Conservation (phyloP, 1,140 invertebrate genomes). For the Nymphalis io region DNA sequence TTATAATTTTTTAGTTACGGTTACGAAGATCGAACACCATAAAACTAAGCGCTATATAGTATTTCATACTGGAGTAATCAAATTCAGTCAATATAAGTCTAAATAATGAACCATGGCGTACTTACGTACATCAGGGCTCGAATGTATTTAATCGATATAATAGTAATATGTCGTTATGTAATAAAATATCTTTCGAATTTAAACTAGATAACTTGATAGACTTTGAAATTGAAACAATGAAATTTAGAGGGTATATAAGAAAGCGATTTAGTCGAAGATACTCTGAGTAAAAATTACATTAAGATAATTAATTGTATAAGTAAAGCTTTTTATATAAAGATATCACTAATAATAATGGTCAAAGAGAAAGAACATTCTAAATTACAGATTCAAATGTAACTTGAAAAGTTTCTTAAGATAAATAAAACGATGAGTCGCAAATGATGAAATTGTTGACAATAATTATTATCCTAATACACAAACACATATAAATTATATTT, state of each 20-base stretch:
- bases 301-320: constrained; percentile 38
- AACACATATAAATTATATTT: constrained; percentile 72
- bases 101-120: constrained; percentile 50
- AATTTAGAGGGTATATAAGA: constrained; percentile 44
- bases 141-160: constrained; percentile 37
- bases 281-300: constrained; percentile 41
- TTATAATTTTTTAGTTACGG: constrained; percentile 15
- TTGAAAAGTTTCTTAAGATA: not conserved
- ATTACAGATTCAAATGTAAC: constrained; percentile 26
- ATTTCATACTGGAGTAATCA: constrained; percentile 40
- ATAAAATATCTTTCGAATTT: constrained; percentile 66
- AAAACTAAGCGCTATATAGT: constrained; percentile 36
- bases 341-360: constrained; percentile 39
- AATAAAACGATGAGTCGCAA: constrained; percentile 18
- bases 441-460: constrained; percentile 30
- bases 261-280: constrained; percentile 52
- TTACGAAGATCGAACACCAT: constrained; percentile 28
- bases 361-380: constrained; percentile 35
- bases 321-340: constrained; percentile 57
- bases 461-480: constrained; percentile 59
- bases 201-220: constrained; percentile 71
- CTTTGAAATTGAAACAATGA: constrained; percentile 74
- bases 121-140: constrained; percentile 54
- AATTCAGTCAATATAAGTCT: constrained; percentile 67
- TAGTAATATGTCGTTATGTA: constrained; percentile 57